Conservation (phyloP, 2,888 invertebrate genomes). For the Syrista parreyssii region DNA sequence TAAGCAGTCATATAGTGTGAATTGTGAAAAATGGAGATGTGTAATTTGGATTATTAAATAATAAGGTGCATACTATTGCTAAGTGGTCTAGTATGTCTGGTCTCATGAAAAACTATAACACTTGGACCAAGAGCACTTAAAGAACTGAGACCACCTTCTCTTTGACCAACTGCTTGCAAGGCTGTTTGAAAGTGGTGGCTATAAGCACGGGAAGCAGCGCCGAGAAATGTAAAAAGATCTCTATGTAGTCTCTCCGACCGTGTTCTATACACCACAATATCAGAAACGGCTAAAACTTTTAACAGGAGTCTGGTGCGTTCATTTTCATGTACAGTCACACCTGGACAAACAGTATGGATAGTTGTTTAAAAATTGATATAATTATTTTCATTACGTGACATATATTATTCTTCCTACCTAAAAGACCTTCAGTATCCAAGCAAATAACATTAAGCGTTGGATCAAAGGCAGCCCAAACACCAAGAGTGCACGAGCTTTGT, state of each 20-base stretch:
- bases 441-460: slow-evolving; percentile 74
- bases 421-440: slow-evolving; percentile 84
- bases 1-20: slow-evolving; percentile 18
- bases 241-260: slow-evolving; percentile 79
- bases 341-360: slow-evolving; percentile 27
- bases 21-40: slow-evolving; percentile 7
- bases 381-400: slow-evolving; percentile 1
- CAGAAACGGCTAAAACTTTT: slow-evolving; percentile 85
- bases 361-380: background rate
- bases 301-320: slow-evolving; percentile 77
- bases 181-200: slow-evolving; percentile 78
- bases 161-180: slow-evolving; percentile 62
- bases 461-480: slow-evolving; percentile 83
- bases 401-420: slow-evolving; percentile 68
- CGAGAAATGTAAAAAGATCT: slow-evolving; percentile 82
- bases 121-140: slow-evolving; percentile 76
- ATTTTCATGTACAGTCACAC: slow-evolving; percentile 70
- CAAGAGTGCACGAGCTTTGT: slow-evolving; percentile 79
- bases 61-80: slow-evolving; percentile 66
- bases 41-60: slow-evolving; percentile 10
- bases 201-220: slow-evolving; percentile 81
- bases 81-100: slow-evolving; percentile 76
- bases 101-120: slow-evolving; percentile 84
- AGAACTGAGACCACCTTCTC: slow-evolving; percentile 63
- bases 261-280: slow-evolving; percentile 82